These are phyloP conservation scores for Melanocharis versteri DNA, from an alignment of 2,113 vertebrate species.

Conservation along the genomic window DNA sequence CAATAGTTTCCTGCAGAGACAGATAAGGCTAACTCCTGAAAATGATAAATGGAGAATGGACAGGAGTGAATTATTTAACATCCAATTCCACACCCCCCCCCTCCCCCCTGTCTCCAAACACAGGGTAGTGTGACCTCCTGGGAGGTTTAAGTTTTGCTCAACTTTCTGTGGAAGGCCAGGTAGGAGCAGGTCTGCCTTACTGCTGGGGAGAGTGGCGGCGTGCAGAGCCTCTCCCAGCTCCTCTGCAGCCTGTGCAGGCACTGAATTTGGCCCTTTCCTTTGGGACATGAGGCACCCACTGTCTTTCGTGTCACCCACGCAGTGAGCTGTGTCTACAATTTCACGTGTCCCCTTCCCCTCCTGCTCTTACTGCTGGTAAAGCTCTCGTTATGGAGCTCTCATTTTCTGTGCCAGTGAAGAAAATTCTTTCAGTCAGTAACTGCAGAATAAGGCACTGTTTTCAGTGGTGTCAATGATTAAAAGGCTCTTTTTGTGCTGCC, in stretches of 20 bases:
- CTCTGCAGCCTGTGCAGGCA: not conserved
- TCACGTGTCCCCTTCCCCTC: not conserved
- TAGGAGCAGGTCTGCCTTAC: not conserved
- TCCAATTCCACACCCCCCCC: too few species aligned
- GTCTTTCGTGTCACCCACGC: not conserved
- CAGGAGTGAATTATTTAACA: not conserved
- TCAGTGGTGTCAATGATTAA: not conserved
- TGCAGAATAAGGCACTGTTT: conserved; percentile 16
- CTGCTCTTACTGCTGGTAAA: not conserved
- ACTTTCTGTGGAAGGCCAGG: not conserved
- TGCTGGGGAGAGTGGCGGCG: fast-evolving
- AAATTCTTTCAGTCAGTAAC: not conserved
- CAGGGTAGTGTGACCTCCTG: not conserved
- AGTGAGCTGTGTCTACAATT: not conserved
- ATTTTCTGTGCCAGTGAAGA: not conserved
- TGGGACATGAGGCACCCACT: not conserved
- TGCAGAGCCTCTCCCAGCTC: not conserved
- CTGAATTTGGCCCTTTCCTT: not conserved
- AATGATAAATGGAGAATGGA: not conserved
- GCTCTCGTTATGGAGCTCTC: fast-evolving
- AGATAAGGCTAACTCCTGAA: not conserved
- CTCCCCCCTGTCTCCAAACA: not conserved
- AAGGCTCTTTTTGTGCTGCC: not conserved
- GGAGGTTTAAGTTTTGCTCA: not conserved
- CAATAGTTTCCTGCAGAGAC: not conserved